Base-by-base conservation (phyloP, 2,888 invertebrate species). In the Drosophila quinaria region DNA sequence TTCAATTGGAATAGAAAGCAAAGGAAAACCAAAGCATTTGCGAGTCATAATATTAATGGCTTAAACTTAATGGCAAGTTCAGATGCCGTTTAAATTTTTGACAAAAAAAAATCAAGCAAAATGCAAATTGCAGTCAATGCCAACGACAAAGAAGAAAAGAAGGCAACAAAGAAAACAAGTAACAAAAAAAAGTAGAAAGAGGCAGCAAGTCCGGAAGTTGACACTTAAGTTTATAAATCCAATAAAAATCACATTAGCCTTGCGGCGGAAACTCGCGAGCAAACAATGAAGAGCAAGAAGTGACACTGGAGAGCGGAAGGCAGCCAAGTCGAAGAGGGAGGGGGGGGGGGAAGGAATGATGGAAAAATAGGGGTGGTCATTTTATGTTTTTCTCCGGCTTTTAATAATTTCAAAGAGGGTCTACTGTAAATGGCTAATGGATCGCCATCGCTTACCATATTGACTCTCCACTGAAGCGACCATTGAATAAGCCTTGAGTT, bases 241-340 rank as follows among this genome's bases (percentile, higher is more conserved):
- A 89, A 89, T 89, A 89, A 89, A 89, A 86, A 87, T 76, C 89
- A 76, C 84, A 89, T 89, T 89, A 90, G 80, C 71, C 78, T 64
- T 58, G 78, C 86, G 79, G 80, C 78, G 77, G 79, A 86, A 80
- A 73, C 64, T 79, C 62, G 80, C 74, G 72, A 66, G 68, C 79
- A 79, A 81, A 79, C 74, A 72, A 79, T 71, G 76, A 68, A 51
- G 71, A 71, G 71, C 76, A 75, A 76, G 71, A 79, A 69, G 52
- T 63, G 78, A 71, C 71, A 83, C 81, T 74, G 66, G 78, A 67
- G 62, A 59, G 41, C 42, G 44, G 15, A 49, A 29, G 25, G 11
- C 35, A 15, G 49, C 11, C 17, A 13, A 42, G n/a, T 22, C 10
- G 1, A 1, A 25, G 31, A 9, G 8, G 29, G 29, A 1, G 13